phyloP scores from a whole-genome alignment of 2,797 vertebrate genomes.

The Neostethus bicornis region DNA sequence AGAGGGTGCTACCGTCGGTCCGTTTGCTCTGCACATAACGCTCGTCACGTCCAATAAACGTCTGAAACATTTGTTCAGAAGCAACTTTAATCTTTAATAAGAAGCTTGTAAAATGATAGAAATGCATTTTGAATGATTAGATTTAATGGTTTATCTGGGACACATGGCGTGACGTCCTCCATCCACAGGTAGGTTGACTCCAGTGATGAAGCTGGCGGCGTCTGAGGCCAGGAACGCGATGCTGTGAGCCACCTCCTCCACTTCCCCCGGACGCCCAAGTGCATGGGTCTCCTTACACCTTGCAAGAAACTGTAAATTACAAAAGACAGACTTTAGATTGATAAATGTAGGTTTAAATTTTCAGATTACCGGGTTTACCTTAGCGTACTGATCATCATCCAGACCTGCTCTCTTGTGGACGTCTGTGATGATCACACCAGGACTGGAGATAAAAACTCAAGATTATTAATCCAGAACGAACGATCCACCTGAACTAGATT shows the following conservation, averaged over 20 bases:
- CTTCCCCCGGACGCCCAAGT: constrained; percentile 82
- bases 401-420: constrained; percentile 85
- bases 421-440: constrained; percentile 86
- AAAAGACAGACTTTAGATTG: too few species aligned
- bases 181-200: constrained; percentile 82
- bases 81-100: constrained; percentile 23
- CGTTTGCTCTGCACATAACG: constrained; percentile 37
- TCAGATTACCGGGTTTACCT: constrained; percentile 72
- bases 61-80: constrained; percentile 82
- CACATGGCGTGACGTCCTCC: constrained; percentile 88
- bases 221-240: constrained; percentile 87
- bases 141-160: constrained; percentile 65
- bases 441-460: constrained; percentile 60
- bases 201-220: constrained; percentile 84
- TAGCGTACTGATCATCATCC: constrained; percentile 80
- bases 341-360: too few species aligned
- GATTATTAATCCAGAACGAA: background rate
- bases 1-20: constrained; percentile 44
- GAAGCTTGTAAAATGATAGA: constrained; percentile 19
- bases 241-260: constrained; percentile 83
- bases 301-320: constrained; percentile 80
- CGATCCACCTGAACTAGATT: background rate
- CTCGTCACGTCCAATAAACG: constrained; percentile 81
- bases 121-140: constrained; percentile 25
- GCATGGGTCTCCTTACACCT: constrained; percentile 82